Conservation (phyloP, 2,113 vertebrate species). For the Barbus barbus region DNA sequence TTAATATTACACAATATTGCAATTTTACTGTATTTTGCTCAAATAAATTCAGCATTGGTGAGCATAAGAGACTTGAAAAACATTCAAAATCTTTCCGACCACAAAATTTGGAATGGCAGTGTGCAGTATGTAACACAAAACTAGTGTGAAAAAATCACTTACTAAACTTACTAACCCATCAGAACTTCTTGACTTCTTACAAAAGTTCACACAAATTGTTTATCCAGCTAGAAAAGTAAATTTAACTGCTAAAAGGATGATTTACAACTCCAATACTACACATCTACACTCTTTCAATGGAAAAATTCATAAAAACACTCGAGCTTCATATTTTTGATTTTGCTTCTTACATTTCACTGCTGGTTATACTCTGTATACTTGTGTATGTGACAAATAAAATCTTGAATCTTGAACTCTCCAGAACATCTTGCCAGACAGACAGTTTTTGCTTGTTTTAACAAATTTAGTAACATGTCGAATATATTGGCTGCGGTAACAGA, state of each 20-base stretch:
- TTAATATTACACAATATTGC: not conserved
- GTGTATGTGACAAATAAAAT: no score
- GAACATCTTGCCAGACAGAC: no score
- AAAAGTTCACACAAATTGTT: not conserved
- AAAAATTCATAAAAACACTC: not conserved
- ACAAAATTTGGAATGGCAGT: not conserved
- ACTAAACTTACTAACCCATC: not conserved
- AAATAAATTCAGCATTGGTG: no score
- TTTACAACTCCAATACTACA: not conserved
- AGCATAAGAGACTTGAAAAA: not conserved
- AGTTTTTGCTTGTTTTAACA: not conserved
- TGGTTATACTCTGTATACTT: no score
- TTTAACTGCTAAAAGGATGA: no score
- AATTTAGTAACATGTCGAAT: not conserved
- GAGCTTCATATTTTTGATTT: no score
- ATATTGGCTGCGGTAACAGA: not conserved
- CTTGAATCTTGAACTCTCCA: no score
- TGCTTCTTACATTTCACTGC: no score
- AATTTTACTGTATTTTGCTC: not conserved
- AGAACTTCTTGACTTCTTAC: not conserved
- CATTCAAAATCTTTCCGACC: not conserved
- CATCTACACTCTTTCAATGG: no score
- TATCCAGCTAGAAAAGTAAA: not conserved
- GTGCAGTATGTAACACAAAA: not conserved
- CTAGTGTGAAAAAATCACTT: not conserved